These are phyloP conservation scores for Mixornis gularis DNA, from an alignment of 2,113 vertebrate genomes.

Conservation along the genomic window DNA sequence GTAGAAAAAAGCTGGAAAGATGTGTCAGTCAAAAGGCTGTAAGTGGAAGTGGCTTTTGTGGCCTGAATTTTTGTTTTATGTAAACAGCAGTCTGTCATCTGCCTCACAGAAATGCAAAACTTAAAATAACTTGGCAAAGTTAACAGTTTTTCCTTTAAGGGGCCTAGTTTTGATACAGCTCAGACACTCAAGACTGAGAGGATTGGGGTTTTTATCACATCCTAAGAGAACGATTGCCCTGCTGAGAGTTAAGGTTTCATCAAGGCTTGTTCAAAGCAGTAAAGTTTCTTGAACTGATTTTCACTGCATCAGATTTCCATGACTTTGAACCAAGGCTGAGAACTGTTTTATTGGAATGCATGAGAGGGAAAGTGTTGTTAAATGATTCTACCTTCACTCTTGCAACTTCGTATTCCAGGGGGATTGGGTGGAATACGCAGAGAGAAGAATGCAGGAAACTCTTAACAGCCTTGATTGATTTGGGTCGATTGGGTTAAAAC, in stretches of 20 bases:
- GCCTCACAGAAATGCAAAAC: slow-evolving; percentile 1
- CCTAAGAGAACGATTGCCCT: slow-evolving; percentile 10
- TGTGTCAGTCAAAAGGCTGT: background rate
- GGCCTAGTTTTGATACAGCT: slow-evolving; percentile 19
- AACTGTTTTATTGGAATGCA: background rate
- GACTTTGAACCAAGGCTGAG: slow-evolving; percentile 23
- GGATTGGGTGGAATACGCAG: slow-evolving; percentile 22
- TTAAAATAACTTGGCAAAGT: background rate
- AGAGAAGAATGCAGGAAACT: slow-evolving; percentile 53
- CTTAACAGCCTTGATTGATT: slow-evolving; percentile 15
- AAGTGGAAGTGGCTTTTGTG: slow-evolving; percentile 46
- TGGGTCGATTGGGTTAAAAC: slow-evolving; percentile 67
- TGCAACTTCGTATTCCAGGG: background rate
- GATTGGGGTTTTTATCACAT: slow-evolving; percentile 4
- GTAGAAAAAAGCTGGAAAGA: background rate
- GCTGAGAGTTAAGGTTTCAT: slow-evolving; percentile 33
- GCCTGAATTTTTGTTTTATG: slow-evolving; percentile 10
- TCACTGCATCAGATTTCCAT: slow-evolving; percentile 37
- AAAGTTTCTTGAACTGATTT: slow-evolving; percentile 38
- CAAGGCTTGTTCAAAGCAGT: background rate
- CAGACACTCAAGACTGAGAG: background rate
- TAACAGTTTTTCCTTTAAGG: background rate
- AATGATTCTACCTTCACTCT: slow-evolving; percentile 4
- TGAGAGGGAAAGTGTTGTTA: background rate
- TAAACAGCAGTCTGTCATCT: slow-evolving; percentile 39